A percentile compares a stretch with the other conserved stretches of the same genome.
Conservation (phyloP, 2,113 vertebrate species). For the Pseudonaja textilis region DNA sequence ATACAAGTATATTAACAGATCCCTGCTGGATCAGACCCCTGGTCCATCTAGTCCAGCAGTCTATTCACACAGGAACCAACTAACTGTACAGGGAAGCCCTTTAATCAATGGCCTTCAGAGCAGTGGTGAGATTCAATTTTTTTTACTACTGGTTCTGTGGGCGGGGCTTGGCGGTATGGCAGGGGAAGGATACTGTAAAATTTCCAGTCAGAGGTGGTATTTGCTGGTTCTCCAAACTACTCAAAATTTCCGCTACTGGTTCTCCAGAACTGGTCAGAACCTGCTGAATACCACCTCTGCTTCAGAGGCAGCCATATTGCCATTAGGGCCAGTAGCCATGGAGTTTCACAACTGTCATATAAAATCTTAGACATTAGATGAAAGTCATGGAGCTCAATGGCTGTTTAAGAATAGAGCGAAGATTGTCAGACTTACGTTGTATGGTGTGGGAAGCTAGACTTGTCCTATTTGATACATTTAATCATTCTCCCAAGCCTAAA, state of each 20-base stretch:
- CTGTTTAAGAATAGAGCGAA: background rate
- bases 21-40: background rate
- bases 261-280: no score
- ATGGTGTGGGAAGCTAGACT: background rate
- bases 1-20: background rate
- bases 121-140: no score
- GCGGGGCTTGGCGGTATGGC: no score
- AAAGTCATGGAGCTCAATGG: background rate
- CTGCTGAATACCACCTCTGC: background rate
- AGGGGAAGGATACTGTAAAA: no score
- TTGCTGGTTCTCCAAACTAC: no score
- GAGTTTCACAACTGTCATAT: background rate
- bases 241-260: no score
- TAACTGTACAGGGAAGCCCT: background rate
- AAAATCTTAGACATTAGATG: background rate
- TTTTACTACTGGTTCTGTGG: no score
- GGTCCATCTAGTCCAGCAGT: background rate
- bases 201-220: no score
- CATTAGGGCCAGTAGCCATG: background rate
- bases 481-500: background rate
- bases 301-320: background rate
- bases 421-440: background rate
- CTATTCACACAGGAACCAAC: background rate
- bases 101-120: background rate
- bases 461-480: background rate